These are phyloP conservation scores for Nephotettix cincticeps DNA, from an alignment of 1,140 invertebrate genomes.

Conservation along the genomic window DNA sequence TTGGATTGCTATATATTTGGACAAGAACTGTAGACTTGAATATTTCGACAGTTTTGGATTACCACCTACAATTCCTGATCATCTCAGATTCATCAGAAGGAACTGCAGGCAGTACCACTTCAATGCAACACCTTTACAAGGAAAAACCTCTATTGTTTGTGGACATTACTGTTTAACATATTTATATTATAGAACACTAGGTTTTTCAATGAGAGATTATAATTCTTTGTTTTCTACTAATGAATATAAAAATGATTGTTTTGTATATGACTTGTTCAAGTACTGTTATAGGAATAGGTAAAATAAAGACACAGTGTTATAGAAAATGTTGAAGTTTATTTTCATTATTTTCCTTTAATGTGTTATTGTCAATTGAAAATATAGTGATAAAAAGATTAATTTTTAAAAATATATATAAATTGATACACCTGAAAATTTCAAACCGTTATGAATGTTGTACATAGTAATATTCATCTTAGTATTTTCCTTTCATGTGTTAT, in stretches of 20 bases:
- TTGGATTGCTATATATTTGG: neutral
- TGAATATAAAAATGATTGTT: neutral
- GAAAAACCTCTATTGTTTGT: neutral
- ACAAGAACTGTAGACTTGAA: neutral
- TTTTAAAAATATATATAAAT: too few relatives aligned
- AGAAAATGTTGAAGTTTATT: too few relatives aligned
- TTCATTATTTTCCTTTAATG: too few relatives aligned
- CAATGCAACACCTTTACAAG: neutral
- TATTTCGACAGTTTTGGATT: slow-evolving; percentile 1
- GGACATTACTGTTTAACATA: neutral
- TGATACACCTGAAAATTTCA: too few relatives aligned
- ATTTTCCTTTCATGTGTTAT: too few relatives aligned
- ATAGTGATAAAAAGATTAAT: too few relatives aligned
- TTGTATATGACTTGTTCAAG: neutral
- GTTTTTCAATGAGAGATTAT: neutral
- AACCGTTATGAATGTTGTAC: too few relatives aligned
- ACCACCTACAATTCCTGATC: neutral
- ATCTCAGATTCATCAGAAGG: neutral
- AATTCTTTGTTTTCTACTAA: neutral
- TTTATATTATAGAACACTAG: neutral
- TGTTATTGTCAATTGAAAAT: too few relatives aligned
- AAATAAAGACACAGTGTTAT: too few relatives aligned
- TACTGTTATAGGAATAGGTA: too few relatives aligned
- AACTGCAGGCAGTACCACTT: neutral
- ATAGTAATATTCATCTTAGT: too few relatives aligned